phyloP scores from a whole-genome alignment of 2,113 vertebrate genomes.

The Rhegmatorhina hoffmannsi region DNA sequence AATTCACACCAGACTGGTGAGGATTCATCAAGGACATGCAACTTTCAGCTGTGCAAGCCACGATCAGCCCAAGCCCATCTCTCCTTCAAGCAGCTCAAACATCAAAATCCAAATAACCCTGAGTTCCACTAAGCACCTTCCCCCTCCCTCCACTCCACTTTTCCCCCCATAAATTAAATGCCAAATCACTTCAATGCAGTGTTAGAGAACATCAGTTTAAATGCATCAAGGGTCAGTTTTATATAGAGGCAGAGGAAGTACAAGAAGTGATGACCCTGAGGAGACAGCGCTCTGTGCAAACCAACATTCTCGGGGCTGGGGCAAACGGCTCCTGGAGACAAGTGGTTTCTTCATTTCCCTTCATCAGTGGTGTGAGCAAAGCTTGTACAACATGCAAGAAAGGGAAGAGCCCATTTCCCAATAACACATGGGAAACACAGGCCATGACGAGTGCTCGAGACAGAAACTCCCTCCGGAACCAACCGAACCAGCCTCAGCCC shows the following conservation, averaged over 20 bases:
- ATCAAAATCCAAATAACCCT: fast-evolving
- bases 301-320: not conserved
- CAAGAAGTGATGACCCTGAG: not conserved
- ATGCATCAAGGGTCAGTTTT: not conserved
- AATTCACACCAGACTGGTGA: not conserved
- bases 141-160: not conserved
- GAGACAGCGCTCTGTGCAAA: not conserved
- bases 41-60: not conserved
- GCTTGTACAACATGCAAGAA: not conserved
- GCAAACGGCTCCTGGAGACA: not conserved
- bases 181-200: not conserved
- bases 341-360: not conserved
- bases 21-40: not conserved
- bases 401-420: not conserved
- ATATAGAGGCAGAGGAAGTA: not conserved
- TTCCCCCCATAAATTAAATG: not conserved
- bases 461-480: not conserved
- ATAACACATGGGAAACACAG: not conserved
- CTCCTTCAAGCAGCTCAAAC: not conserved
- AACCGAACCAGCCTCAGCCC: not conserved
- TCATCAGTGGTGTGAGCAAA: not conserved
- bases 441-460: fast-evolving
- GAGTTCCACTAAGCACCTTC: not conserved
- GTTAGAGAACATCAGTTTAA: not conserved
- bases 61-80: not conserved